Percentiles rank a stretch among this genome's conserved stretches.
Evolutionary conservation across 2,113 vertebrate genomes (phyloP).

Genomic region (Dasyurus viverrinus): DNA sequence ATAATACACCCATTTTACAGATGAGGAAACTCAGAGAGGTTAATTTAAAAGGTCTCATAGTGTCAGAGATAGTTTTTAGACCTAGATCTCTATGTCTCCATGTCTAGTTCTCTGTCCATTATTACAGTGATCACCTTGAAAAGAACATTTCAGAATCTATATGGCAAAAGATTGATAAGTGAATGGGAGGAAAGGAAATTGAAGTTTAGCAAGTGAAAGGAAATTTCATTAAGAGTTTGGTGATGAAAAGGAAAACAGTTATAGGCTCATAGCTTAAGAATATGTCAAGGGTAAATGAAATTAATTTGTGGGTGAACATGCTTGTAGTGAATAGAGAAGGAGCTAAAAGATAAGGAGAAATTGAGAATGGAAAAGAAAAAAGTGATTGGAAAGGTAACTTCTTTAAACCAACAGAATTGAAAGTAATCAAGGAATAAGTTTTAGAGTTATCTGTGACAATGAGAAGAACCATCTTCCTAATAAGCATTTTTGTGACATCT

Average conservation of each 20-base stretch:
- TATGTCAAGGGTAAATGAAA: no score
- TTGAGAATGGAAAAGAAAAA: no score
- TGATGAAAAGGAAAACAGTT: background rate
- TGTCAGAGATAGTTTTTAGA: background rate
- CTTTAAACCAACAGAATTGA: no score
- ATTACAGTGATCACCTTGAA: background rate
- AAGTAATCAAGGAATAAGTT: no score
- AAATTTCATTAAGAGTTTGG: background rate
- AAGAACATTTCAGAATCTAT: background rate
- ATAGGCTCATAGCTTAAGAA: background rate
- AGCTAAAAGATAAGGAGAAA: no score
- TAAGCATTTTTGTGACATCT: no score
- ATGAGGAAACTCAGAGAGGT: background rate
- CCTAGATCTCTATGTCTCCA: background rate
- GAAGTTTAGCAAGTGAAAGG: background rate
- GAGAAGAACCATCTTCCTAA: no score
- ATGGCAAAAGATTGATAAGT: background rate
- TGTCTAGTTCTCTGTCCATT: background rate
- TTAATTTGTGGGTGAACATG: no score
- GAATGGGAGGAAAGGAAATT: background rate
- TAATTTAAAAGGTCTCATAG: background rate
- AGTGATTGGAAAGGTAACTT: no score
- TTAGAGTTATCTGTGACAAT: no score
- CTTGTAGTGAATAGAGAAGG: no score
- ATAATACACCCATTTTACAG: background rate